These are phyloP conservation scores for Drosophila yooni DNA, from an alignment of 2,888 invertebrate genomes.

Conservation along the genomic window DNA sequence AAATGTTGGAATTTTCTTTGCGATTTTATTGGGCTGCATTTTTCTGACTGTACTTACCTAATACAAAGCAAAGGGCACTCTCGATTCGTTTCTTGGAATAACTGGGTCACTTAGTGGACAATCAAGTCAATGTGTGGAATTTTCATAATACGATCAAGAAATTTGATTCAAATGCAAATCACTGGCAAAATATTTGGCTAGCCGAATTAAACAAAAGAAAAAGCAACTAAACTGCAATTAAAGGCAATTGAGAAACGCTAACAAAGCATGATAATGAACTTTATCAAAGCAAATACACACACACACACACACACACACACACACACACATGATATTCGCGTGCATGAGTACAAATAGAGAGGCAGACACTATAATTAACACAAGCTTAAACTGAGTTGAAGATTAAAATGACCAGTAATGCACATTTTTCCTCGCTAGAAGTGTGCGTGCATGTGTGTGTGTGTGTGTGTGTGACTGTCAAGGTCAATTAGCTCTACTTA, in stretches of 20 bases:
- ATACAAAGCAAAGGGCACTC: background rate
- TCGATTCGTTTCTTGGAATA: background rate
- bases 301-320: background rate
- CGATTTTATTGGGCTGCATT: background rate
- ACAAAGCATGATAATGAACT: constrained; percentile 62
- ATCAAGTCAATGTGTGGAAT: constrained; percentile 6
- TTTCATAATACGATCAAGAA: constrained; percentile 13
- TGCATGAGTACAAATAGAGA: constrained; percentile 27
- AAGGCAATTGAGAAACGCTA: constrained; percentile 58
- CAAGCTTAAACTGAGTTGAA: constrained; percentile 48
- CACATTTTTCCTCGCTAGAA: constrained; percentile 62
- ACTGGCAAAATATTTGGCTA: constrained; percentile 21
- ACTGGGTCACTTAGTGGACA: background rate
- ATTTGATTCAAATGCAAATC: constrained; percentile 43
- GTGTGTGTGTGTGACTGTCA: constrained; percentile 46
- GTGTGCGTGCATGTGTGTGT: constrained; percentile 22
- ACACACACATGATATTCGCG: background rate
- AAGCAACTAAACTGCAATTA: constrained; percentile 48
- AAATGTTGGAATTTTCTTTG: background rate
- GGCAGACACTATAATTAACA: constrained; percentile 50
- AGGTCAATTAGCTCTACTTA: constrained; percentile 72
- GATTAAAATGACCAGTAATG: constrained; percentile 63
- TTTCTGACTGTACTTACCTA: background rate
- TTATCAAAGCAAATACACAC: constrained; percentile 28
- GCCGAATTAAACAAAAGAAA: constrained; percentile 15